A percentile compares a stretch with the other conserved stretches of the same genome.
Evolutionary conservation across 1,140 invertebrate genomes (phyloP).

Genomic region (Theocolax elegans): DNA sequence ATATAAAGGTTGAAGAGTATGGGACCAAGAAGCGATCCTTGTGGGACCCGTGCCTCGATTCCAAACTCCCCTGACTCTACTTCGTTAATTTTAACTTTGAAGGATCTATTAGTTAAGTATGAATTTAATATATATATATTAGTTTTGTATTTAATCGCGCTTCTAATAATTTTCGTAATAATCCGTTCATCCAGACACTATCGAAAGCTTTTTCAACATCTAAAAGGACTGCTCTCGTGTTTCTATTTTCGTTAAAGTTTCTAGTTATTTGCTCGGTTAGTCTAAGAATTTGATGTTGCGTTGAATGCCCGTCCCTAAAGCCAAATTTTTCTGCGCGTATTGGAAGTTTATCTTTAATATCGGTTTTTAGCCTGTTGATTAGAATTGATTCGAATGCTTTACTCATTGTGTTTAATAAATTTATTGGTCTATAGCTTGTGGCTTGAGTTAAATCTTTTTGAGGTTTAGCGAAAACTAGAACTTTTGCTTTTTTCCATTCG

Average conservation of each 20-base stretch:
- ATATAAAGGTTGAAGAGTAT: conserved; percentile 36
- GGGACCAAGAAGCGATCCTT: conserved; percentile 32
- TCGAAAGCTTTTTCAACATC: conserved; percentile 5
- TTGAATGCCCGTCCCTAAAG: conserved; percentile 1
- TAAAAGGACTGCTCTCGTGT: neutral
- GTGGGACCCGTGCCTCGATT: conserved; percentile 30
- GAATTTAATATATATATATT: neutral
- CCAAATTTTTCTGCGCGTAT: conserved; percentile 3
- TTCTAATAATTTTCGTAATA: conserved; percentile 3
- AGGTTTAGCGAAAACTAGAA: conserved; percentile 6
- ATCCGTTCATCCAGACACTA: conserved; percentile 2
- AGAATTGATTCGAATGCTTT: conserved; percentile 30
- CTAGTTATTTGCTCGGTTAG: conserved; percentile 8
- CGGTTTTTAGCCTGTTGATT: neutral
- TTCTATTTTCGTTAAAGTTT: neutral
- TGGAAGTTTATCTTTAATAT: neutral
- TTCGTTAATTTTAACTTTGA: neutral
- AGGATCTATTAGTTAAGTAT: neutral
- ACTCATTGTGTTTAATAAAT: conserved; percentile 12
- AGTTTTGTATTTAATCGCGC: too few relatives aligned
- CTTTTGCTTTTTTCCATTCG: conserved; percentile 29
- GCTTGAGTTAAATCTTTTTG: conserved; percentile 3
- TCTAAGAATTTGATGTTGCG: conserved; percentile 17
- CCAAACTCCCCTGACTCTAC: neutral
- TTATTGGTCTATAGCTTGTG: conserved; percentile 16